Evolutionary conservation across 2,888 invertebrate genomes (phyloP).

Genomic region (Thumatha senex): DNA sequence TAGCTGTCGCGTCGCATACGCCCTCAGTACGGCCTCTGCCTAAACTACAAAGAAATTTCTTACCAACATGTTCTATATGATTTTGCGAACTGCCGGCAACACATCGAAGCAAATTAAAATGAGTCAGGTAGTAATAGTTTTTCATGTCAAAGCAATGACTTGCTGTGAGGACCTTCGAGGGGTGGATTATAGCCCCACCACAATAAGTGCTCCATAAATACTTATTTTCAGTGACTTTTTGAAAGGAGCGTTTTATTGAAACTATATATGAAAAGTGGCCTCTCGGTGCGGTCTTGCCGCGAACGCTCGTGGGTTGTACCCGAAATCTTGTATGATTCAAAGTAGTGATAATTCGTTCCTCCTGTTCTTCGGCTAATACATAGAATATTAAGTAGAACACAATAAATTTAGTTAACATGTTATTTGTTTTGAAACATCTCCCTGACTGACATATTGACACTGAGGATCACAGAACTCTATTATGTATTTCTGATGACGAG

Average conservation of each 20-base stretch:
- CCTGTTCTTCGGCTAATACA: neutral
- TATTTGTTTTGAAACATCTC: neutral
- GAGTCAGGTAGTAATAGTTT: constrained; percentile 1
- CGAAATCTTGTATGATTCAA: neutral
- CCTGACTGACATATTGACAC: no score
- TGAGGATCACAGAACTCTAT: no score
- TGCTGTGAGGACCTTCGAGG: constrained; percentile 1
- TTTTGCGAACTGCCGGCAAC: neutral
- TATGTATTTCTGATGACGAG: no score
- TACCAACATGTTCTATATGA: neutral
- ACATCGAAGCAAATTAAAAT: neutral
- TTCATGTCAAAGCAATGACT: constrained; percentile 16
- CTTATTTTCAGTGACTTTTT: neutral
- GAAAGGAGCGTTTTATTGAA: constrained; percentile 3
- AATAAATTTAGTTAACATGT: constrained; percentile 1
- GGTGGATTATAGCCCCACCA: neutral
- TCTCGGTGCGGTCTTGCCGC: neutral
- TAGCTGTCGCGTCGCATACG: no score
- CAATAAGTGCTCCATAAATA: constrained; percentile 2
- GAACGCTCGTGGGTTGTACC: neutral
- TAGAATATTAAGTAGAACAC: neutral
- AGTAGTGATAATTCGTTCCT: neutral
- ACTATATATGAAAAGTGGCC: neutral
- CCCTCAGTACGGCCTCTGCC: no score
- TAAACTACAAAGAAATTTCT: neutral